Percentiles rank a stretch among this genome's conserved stretches.
Evolutionary conservation across 92 coral and sea anemone species (phyloP).

Genomic region (Porites rus): DNA sequence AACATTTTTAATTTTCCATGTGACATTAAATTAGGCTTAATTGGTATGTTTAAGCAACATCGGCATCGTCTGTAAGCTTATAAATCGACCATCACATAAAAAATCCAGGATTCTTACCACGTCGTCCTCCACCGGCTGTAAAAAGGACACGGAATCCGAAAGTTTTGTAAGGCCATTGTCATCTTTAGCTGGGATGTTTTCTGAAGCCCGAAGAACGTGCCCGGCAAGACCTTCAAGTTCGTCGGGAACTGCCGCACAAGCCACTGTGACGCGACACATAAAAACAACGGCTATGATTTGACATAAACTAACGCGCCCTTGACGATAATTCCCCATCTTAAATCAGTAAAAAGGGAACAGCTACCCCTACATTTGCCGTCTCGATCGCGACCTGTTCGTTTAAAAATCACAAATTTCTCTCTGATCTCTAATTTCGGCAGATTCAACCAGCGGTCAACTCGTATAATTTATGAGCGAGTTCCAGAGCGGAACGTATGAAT

Average conservation of each 20-base stretch:
- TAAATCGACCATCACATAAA: background rate
- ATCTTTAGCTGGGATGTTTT: slow-evolving; percentile 26
- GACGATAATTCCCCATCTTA: slow-evolving; percentile 64
- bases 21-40: background rate
- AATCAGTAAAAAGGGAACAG: background rate
- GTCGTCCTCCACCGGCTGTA: slow-evolving; percentile 79
- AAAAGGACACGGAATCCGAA: slow-evolving; percentile 72
- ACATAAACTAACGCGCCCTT: slow-evolving; percentile 60
- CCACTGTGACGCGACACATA: slow-evolving; percentile 70
- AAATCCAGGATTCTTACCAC: slow-evolving; percentile 58
- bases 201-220: slow-evolving; percentile 68
- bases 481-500: background rate
- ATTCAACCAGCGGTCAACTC: slow-evolving; percentile 9
- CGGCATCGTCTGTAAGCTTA: background rate
- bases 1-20: background rate
- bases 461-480: too few species aligned
- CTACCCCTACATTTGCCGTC: slow-evolving; percentile 9
- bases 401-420: slow-evolving; percentile 1
- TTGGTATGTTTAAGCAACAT: background rate
- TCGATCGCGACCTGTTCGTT: background rate
- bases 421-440: background rate
- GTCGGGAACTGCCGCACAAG: slow-evolving; percentile 84
- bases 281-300: slow-evolving; percentile 66
- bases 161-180: slow-evolving; percentile 23
- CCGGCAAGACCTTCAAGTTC: slow-evolving; percentile 84